Base-by-base conservation (phyloP, 1,140 invertebrate species). In the Dolichoris vasculosae region DNA sequence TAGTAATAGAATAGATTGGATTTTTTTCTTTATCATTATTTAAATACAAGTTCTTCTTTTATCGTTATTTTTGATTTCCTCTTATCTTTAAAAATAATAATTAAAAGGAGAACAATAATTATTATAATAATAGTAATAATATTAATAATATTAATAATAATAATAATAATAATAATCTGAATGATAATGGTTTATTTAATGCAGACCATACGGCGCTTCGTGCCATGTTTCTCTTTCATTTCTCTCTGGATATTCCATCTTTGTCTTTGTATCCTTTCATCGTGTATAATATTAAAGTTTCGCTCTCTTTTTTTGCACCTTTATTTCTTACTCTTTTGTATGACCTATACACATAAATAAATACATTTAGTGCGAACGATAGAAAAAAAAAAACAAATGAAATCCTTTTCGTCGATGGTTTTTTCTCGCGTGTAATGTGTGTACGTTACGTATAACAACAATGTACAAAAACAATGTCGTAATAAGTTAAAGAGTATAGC, bases 21-120 rank as follows among this genome's bases (percentile, higher is more conserved):
- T 83, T 75, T 67, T 75, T 73, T 63, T 81, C 92, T 91, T 93
- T 92, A 93, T 90, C 87, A 90, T 91, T 92, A 92, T 92, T 92
- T 93, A 92, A 93, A 93, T 93, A 93, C 91, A 93, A 92, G 88
- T 92, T 89, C 87, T 86, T 89, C 86, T 82, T 88, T 85, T 87
- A 84, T 88, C 80, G 82, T 87, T 63, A 43, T 71, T 85, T 46
- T 73, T 75, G 84, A 86, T 86, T 79, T 76, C 76, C 78, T 85
- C 59, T 86, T 87, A 79, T 86, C 26, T 81, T 87, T 86, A 87
- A 88, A 78, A 71, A 63, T 82, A 87, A 87, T 86, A 88, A 87
- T 87, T 88, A 83, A 86, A 87, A 86, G 71, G 73, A 76, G 59
- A 78, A 86, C 84, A 87, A 86, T 87, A 85, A 84, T 85, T 80